phyloP scores from a whole-genome alignment of 2,888 invertebrate genomes.

The Sabellastarte sp. region DNA sequence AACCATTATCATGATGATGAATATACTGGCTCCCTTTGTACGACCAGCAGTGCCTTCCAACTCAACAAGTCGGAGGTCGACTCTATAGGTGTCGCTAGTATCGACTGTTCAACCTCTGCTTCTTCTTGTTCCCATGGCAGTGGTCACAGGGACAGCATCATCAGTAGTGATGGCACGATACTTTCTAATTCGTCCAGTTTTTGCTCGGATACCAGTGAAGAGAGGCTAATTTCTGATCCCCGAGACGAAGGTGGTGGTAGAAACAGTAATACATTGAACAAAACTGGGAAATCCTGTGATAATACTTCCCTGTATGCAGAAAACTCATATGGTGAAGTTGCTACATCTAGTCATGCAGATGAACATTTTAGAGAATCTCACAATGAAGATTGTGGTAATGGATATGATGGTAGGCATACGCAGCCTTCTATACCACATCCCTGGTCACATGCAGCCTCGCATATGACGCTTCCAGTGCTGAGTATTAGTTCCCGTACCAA shows the following conservation, averaged over 20 bases:
- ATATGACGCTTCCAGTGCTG: neutral
- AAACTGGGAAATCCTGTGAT: neutral
- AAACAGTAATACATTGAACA: neutral
- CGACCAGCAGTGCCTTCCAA: constrained; percentile 22
- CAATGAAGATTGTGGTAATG: too few relatives aligned
- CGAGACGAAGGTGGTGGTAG: neutral
- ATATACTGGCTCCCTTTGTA: too few relatives aligned
- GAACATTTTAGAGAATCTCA: too few relatives aligned
- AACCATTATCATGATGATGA: too few relatives aligned
- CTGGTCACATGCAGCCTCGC: neutral
- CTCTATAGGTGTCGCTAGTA: constrained; percentile 1
- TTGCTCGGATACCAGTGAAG: neutral
- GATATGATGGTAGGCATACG: neutral
- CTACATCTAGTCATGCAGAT: neutral
- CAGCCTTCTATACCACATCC: neutral
- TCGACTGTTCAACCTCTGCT: neutral
- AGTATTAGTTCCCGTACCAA: neutral
- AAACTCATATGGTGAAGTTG: neutral
- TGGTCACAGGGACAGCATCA: neutral
- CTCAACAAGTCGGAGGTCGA: neutral
- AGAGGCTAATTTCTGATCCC: too few relatives aligned
- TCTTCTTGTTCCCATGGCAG: neutral
- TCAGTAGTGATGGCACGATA: too few relatives aligned
- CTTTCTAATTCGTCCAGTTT: neutral
- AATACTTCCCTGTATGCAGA: neutral